These are phyloP conservation scores for Mesorhabditis spiculigera DNA, from an alignment of 2,888 invertebrate genomes.

Conservation along the genomic window DNA sequence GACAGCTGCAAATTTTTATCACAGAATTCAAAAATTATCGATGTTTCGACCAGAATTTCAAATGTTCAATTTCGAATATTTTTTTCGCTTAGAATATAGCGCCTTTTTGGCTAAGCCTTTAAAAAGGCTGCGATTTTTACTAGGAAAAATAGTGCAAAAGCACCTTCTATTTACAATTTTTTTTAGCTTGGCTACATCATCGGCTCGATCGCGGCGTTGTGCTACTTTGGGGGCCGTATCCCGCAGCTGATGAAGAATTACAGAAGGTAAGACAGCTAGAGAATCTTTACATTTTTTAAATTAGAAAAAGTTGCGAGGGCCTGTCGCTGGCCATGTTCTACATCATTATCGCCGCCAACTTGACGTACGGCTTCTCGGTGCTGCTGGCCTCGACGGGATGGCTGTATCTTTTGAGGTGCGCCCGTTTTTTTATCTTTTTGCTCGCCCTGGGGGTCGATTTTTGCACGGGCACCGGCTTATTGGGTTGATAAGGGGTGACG, in stretches of 20 bases:
- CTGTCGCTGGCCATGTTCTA: constrained; percentile 57
- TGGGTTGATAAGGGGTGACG: too few relatives aligned
- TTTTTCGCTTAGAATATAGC: too few relatives aligned
- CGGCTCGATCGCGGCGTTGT: constrained; percentile 56
- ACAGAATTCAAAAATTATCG: too few relatives aligned
- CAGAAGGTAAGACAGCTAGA: constrained; percentile 10
- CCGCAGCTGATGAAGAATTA: constrained; percentile 54
- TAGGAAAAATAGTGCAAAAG: not conserved
- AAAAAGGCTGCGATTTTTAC: too few relatives aligned
- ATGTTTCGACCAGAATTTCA: too few relatives aligned
- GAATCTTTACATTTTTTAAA: constrained; percentile 1
- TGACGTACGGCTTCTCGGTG: constrained; percentile 60
- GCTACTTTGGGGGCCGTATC: constrained; percentile 57
- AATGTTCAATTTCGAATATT: too few relatives aligned
- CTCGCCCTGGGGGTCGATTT: too few relatives aligned
- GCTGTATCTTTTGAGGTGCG: constrained; percentile 44
- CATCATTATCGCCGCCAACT: constrained; percentile 55
- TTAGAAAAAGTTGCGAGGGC: constrained; percentile 52
- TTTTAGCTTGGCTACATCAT: constrained; percentile 54
- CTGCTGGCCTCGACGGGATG: constrained; percentile 53
- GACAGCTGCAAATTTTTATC: too few relatives aligned
- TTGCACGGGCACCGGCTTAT: too few relatives aligned
- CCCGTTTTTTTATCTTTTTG: too few relatives aligned
- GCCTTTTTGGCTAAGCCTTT: too few relatives aligned
- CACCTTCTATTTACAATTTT: too few relatives aligned